Evolutionary conservation across 2,888 invertebrate species (phyloP).

Genomic region (Nephrotoma guestfalica): DNA sequence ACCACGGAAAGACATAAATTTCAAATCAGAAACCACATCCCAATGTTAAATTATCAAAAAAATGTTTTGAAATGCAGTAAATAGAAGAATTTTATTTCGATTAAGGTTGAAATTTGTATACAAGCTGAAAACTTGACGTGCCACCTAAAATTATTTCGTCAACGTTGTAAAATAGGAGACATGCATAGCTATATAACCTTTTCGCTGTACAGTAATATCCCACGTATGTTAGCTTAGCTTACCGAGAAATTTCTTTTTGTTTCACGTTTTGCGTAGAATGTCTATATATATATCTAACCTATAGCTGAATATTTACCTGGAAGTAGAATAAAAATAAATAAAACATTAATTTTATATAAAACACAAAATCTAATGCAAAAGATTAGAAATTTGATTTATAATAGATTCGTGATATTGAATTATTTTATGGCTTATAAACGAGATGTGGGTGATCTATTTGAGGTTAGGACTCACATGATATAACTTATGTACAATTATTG

Average conservation of each 20-base stretch:
- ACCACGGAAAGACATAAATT: background rate
- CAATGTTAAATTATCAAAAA: background rate
- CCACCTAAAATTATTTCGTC: background rate
- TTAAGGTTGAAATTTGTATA: background rate
- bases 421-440: no score
- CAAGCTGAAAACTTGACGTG: background rate
- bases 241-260: background rate
- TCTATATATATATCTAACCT: no score
- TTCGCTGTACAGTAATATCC: background rate
- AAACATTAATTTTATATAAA: background rate
- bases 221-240: background rate
- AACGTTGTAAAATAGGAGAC: background rate
- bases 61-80: background rate
- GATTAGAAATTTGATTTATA: no score
- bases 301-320: background rate
- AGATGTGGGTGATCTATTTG: no score
- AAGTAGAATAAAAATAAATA: background rate
- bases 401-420: no score
- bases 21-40: background rate
- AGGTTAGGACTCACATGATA: no score
- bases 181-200: background rate
- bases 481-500: no score
- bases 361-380: no score
- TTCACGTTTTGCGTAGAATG: background rate
- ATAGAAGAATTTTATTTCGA: no score